Conservation (phyloP, 2,888 invertebrate genomes). For the Coenonympha glycerion region DNA sequence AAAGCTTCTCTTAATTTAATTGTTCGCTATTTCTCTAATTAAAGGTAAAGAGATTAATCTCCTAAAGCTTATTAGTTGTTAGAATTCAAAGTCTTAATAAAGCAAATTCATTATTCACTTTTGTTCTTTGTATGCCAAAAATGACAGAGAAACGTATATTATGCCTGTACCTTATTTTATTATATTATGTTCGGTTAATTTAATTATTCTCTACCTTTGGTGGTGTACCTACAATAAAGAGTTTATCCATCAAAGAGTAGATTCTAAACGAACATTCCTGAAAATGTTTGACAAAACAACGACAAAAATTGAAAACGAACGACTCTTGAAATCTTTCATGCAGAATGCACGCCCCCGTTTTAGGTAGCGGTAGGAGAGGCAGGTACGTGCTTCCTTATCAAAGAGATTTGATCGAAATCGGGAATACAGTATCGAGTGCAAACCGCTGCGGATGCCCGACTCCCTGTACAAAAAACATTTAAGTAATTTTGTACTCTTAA, state of each 20-base stretch:
- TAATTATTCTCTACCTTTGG: no score
- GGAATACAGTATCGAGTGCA: constrained; percentile 11
- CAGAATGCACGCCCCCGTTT: constrained; percentile 11
- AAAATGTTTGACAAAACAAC: background rate
- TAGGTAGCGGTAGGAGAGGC: no score
- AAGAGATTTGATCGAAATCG: constrained; percentile 18
- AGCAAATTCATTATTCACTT: no score
- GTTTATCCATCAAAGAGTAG: background rate
- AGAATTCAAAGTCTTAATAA: background rate
- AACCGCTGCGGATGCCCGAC: background rate
- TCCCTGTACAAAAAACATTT: background rate
- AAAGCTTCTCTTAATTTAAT: constrained; percentile 3
- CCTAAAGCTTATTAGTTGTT: background rate
- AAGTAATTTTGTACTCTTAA: no score
- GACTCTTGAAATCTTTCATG: background rate
- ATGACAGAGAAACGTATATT: no score
- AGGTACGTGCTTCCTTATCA: constrained; percentile 8
- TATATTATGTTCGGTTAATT: no score
- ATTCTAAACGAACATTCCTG: background rate
- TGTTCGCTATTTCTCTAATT: constrained; percentile 3
- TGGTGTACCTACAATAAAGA: no score
- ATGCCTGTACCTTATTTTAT: no score
- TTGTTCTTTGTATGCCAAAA: no score
- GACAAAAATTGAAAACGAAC: background rate
- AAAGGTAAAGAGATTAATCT: background rate